Evolutionary conservation across 2,888 invertebrate species (phyloP).

Genomic region (Graphium colonna): DNA sequence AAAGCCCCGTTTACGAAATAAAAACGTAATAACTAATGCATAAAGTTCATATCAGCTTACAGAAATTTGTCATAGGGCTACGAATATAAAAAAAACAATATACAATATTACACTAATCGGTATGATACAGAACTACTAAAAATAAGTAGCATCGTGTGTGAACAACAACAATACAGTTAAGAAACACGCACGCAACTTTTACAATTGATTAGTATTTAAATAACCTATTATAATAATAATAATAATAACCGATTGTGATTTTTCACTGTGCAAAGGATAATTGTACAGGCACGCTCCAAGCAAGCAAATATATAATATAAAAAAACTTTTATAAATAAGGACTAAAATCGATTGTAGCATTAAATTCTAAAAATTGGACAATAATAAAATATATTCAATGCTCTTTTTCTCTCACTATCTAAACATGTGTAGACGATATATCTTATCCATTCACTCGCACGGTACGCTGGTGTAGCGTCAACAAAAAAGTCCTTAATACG

Average conservation of each 20-base stretch:
- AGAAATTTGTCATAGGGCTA: conserved; percentile 34
- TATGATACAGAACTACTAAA: conserved; percentile 24
- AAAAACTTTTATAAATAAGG: conserved; percentile 7
- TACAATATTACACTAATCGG: conserved; percentile 25
- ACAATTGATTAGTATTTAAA: conserved; percentile 13
- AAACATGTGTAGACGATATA: background rate
- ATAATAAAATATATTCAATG: conserved; percentile 11
- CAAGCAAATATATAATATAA: conserved; percentile 4
- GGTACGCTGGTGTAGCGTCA: background rate
- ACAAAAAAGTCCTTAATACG: background rate
- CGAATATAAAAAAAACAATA: conserved; percentile 27
- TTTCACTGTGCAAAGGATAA: background rate
- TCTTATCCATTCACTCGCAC: background rate
- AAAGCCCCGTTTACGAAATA: conserved; percentile 27
- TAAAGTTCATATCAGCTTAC: conserved; percentile 36
- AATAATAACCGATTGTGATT: conserved; percentile 4
- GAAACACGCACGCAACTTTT: conserved; percentile 36
- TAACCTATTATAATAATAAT: background rate
- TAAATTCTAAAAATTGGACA: conserved; percentile 14
- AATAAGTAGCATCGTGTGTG: conserved; percentile 21
- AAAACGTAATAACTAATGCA: conserved; percentile 28
- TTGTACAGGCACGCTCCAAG: background rate
- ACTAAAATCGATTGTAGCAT: background rate
- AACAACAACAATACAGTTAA: conserved; percentile 21
- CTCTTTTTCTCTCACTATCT: background rate